Evolutionary conservation across 2,797 vertebrate genomes (phyloP).

Genomic region (Pachyuromys duprasi): DNA sequence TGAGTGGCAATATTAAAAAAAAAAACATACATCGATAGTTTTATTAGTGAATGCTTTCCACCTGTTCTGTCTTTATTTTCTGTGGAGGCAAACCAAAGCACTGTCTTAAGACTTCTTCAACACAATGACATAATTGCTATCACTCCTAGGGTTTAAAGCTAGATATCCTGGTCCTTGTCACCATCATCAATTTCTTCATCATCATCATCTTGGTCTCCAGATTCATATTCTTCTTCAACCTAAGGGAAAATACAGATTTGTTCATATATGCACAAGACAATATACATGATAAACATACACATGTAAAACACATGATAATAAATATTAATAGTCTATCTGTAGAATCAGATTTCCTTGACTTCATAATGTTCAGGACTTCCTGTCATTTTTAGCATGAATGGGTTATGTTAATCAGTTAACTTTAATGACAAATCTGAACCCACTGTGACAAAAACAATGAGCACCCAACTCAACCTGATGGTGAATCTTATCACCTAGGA

Average conservation of each 20-base stretch:
- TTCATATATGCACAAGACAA: background rate
- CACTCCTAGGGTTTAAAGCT: constrained; percentile 49
- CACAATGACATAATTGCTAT: constrained; percentile 44
- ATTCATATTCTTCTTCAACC: constrained; percentile 97
- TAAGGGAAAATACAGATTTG: constrained; percentile 79
- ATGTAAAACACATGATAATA: background rate
- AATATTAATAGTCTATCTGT: background rate
- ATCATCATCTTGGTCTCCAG: constrained; percentile 93
- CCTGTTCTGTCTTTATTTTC: constrained; percentile 80
- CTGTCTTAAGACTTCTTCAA: constrained; percentile 64
- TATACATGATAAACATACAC: background rate
- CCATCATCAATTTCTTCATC: constrained; percentile 89
- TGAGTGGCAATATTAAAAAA: constrained; percentile 67
- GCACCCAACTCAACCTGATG: background rate
- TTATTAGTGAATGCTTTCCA: constrained; percentile 69
- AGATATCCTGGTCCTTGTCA: constrained; percentile 86
- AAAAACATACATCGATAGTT: constrained; percentile 81
- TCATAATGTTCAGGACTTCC: background rate
- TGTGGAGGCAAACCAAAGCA: constrained; percentile 75
- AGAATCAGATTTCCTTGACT: constrained; percentile 28
- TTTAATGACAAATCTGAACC: background rate
- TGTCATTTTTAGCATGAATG: constrained; percentile 36
- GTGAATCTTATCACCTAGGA: background rate
- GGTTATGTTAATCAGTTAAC: background rate
- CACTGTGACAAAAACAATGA: background rate